Base-by-base conservation (phyloP, 1,140 invertebrate species). In the Solen grandis region DNA sequence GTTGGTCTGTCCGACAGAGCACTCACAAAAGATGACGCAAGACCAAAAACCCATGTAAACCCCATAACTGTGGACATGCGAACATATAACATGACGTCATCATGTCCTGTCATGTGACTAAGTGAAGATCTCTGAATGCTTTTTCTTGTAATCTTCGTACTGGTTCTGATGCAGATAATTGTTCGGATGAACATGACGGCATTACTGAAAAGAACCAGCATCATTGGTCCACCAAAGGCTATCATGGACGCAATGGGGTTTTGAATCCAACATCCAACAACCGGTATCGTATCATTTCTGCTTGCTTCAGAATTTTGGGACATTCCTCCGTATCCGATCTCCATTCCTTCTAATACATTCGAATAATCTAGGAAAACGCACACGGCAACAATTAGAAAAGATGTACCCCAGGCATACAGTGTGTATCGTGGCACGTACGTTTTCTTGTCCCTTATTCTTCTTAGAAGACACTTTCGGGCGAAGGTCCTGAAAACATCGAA, bases 401-500 rank as follows among this genome's bases (percentile, higher is more conserved):
- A 94, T 5, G 90, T 81, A 0, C 93, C 83, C 94, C 94, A 95
- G 2, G 93, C 93, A 83, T 94, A 94, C 0, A 93, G 65, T 0
- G 93, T 93, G 84, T 95, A 95, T 5, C 91, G 83, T 8, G 93
- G 86, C 62, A 94, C 93, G 50, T 91, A 85, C 35, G 87, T 91
- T 54, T 86, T 74, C 55, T 86, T 87, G 31, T 84, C 81, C 13
- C 88, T 59, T 5, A 88, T 54, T 31, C 81, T 57, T 1, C 84
- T 81, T 1, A 86, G 63, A 57, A 88, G 85, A 46, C 83, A 86
- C 60, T 83, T 85, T 54, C 81, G 82, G 3, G 85, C 94, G 88
- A 94, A 94, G 16, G 97, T 98, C 31, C 92, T 86, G 90, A 92
- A 95, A 1, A 94, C 92, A 84, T 95, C 94, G 85, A 93, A 94